These are phyloP conservation scores for Quadriops clusia DNA, from an alignment of 2,888 invertebrate genomes.

Conservation along the genomic window DNA sequence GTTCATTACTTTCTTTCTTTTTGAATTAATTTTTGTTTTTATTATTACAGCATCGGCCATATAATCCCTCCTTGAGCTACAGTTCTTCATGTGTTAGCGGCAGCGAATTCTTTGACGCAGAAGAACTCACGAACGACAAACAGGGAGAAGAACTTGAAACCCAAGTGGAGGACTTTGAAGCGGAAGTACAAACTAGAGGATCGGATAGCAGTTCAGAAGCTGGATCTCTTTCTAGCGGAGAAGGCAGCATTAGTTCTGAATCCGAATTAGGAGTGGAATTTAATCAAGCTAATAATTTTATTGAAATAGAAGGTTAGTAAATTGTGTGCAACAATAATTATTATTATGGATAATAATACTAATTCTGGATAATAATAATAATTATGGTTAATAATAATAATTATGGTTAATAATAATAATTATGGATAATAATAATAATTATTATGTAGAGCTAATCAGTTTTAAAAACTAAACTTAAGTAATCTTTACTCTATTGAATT, in stretches of 20 bases:
- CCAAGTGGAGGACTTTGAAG: conserved; percentile 28
- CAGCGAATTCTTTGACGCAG: conserved; percentile 73
- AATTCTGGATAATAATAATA: too few species aligned
- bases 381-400: too few species aligned
- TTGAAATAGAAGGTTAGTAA: conserved; percentile 25
- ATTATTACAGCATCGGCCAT: conserved; percentile 39
- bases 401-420: too few species aligned
- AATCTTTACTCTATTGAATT: too few species aligned
- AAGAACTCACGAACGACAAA: conserved; percentile 40
- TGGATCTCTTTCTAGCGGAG: conserved; percentile 53
- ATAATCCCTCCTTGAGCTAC: conserved; percentile 54
- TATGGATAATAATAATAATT: too few species aligned
- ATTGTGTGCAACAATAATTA: too few species aligned
- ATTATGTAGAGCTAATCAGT: too few species aligned
- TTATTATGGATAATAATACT: too few species aligned
- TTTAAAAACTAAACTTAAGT: too few species aligned
- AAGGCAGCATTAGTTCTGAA: conserved; percentile 48
- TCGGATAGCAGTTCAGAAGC: conserved; percentile 64
- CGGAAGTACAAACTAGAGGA: conserved; percentile 30
- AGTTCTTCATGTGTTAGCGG: conserved; percentile 66
- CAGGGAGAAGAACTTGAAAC: conserved; percentile 32
- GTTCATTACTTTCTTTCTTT: too few species aligned
- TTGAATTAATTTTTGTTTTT: conserved; percentile 1
- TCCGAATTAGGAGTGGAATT: conserved; percentile 50
- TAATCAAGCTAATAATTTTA: conserved; percentile 31